Conservation (phyloP, 2,797 vertebrate species). For the Emys orbicularis region DNA sequence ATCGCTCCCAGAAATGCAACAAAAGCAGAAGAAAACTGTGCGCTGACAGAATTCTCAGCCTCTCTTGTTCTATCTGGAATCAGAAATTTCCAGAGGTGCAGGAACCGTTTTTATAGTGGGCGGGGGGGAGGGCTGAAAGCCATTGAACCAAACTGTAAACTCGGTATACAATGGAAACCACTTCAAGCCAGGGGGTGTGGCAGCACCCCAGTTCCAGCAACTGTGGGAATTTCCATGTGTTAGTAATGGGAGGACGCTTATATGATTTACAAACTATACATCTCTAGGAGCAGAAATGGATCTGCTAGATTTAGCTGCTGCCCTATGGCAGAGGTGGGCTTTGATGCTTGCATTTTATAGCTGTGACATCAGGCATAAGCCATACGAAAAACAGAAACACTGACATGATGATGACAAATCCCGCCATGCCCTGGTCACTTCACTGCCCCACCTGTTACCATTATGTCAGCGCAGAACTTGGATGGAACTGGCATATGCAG, state of each 20-base stretch:
- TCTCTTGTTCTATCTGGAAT: not conserved
- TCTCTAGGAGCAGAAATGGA: not conserved
- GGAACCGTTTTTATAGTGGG: too few species aligned
- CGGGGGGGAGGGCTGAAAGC: too few species aligned
- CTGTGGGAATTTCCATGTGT: not conserved
- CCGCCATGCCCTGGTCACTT: not conserved
- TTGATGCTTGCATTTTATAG: not conserved
- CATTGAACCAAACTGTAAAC: too few species aligned
- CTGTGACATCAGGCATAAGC: not conserved
- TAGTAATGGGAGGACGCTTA: not conserved
- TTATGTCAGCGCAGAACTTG: not conserved
- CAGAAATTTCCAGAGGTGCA: not conserved
- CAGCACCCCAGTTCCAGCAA: too few species aligned
- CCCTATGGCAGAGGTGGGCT: too few species aligned
- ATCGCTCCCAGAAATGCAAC: not conserved
- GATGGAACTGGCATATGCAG: not conserved
- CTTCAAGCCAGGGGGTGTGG: too few species aligned
- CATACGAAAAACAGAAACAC: not conserved
- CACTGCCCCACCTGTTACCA: not conserved
- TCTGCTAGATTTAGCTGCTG: not conserved
- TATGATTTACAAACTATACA: not conserved
- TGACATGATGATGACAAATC: not conserved
- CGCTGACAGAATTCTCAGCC: not conserved
- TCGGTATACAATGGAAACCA: too few species aligned
- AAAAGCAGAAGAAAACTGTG: not conserved